Evolutionary conservation across 2,888 invertebrate species (phyloP).

Genomic region (Eupithecia abbreviata): DNA sequence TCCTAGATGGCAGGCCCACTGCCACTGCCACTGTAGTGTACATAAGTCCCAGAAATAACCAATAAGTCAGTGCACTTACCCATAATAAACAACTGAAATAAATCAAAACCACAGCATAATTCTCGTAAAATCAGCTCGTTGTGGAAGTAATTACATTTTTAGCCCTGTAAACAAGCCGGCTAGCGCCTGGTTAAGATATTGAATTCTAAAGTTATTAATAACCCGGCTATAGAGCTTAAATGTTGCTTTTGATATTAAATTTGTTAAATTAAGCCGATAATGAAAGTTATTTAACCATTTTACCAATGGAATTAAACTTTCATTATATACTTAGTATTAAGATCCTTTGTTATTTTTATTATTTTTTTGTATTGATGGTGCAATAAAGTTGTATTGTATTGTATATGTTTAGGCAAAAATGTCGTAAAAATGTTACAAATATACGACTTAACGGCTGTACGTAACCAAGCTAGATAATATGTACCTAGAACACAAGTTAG

Average conservation of each 20-base stretch:
- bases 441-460: too few relatives aligned
- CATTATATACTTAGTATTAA: too few relatives aligned
- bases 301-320: too few relatives aligned
- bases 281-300: conserved; percentile 1
- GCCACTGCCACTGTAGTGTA: too few relatives aligned
- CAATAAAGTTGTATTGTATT: too few relatives aligned
- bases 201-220: conserved; percentile 36
- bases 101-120: background rate
- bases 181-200: conserved; percentile 35
- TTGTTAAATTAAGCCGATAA: conserved; percentile 4
- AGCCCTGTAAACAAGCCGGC: conserved; percentile 33
- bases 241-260: conserved; percentile 20
- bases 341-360: too few relatives aligned
- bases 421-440: background rate
- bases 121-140: conserved; percentile 24
- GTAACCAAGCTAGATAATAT: too few relatives aligned
- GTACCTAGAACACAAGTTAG: too few relatives aligned
- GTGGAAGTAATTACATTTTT: conserved; percentile 34
- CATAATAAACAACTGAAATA: conserved; percentile 20
- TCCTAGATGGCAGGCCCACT: too few relatives aligned
- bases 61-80: background rate
- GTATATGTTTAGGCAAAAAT: too few relatives aligned
- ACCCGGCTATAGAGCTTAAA: conserved; percentile 19
- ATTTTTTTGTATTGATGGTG: too few relatives aligned
- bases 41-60: background rate